Evolutionary conservation across 2,797 vertebrate genomes (phyloP), one percentile per base, ranked within the genome.

Genomic region (Helicolenus hilgendorfi): DNA sequence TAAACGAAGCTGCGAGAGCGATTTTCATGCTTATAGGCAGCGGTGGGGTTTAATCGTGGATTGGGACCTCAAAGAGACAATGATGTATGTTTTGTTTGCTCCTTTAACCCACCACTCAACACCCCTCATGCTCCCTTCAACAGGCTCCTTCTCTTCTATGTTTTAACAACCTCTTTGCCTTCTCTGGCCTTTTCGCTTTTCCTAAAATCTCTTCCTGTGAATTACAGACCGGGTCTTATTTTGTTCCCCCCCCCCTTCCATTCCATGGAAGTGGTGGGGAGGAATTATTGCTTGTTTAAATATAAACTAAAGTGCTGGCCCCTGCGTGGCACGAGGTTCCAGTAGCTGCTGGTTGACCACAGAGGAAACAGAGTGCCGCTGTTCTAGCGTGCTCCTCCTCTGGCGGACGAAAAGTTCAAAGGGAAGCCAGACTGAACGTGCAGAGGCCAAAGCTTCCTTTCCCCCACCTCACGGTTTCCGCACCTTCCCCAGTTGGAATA

Each of bases 201-300:
- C 91, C 87, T 45, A 72, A 92, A 93, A 91, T 92, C 89, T 92
- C 92, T 96, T 96, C 93, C 90, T 90, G 89, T 91, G 94, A 95
- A 94, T 96, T 94, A 96, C 95, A 96, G 96, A 92, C 87, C 33
- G 55, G 84, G 72, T 90, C 88, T 94, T 95, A 82, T 91, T 94
- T 89, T 89, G 59, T 68, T 20, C 10, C 10, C 22, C 74, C 62
- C 75, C 62, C 70, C 69, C 38, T 86, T 89, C 89, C 88, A 88
- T 83, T 83, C 91, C 84, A 82, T 94, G 94, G 94, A 97, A 97
- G 96, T 95, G 96, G 93, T 88, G 91, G 92, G 91, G 83, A 95
- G 95, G 94, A 96, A 96, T 95, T 93, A 94, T 94, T 96, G 94
- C 96, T 95, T 97, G 95, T 97, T 97, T 97, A 97, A 97, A 96